phyloP scores from a whole-genome alignment of 92 coral and sea anemone species.

The Phenganax marumi region DNA sequence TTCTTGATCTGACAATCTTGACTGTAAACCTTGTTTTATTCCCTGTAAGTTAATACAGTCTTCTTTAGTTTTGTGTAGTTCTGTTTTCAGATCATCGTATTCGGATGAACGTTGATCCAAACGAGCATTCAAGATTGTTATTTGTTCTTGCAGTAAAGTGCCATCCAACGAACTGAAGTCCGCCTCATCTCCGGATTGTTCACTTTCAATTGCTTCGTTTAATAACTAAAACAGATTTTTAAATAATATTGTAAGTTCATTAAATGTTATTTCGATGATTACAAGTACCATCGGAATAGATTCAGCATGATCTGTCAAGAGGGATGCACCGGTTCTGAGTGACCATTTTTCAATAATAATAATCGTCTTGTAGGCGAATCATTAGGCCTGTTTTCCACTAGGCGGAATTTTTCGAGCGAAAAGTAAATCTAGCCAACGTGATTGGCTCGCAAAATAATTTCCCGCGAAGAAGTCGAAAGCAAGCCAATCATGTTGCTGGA shows the following conservation, averaged over 20 bases:
- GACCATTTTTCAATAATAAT: no score
- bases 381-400: no score
- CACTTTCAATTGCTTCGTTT: constrained; percentile 72
- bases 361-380: no score
- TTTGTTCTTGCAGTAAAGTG: constrained; percentile 68
- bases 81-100: constrained; percentile 79
- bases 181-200: constrained; percentile 71
- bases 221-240: constrained; percentile 45
- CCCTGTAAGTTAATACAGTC: constrained; percentile 85
- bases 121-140: constrained; percentile 80
- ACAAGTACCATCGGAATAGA: not conserved
- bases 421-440: no score
- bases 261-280: not conserved
- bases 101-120: constrained; percentile 80
- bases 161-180: constrained; percentile 81
- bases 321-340: no score
- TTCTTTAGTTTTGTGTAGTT: constrained; percentile 82
- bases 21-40: constrained; percentile 75
- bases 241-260: not conserved
- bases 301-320: no score
- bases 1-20: constrained; percentile 84
- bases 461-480: no score
- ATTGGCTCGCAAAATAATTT: no score
- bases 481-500: no score
- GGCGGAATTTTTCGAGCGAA: no score